phyloP scores from a whole-genome alignment of 2,888 invertebrate species.

The Boloria euphrosyne region DNA sequence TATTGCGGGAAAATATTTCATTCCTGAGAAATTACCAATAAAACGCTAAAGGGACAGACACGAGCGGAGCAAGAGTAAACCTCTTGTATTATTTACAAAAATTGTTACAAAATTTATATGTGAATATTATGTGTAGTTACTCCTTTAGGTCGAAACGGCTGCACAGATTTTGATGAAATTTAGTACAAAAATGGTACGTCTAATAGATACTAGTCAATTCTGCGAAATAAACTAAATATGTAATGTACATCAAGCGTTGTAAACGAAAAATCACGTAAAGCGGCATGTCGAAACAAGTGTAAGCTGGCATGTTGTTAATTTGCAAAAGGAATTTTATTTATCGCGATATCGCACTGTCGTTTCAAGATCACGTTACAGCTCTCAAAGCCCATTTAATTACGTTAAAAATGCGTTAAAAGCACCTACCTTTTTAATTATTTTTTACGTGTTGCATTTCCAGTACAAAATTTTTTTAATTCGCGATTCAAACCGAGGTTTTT shows the following conservation, averaged over 20 bases:
- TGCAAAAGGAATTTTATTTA: conserved; percentile 8
- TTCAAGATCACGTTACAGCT: conserved; percentile 1
- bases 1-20: too few species aligned
- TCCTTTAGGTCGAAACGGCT: not conserved
- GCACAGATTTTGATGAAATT: not conserved
- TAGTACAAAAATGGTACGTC: not conserved
- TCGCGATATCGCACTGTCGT: not conserved
- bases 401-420: conserved; percentile 12
- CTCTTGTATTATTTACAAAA: too few species aligned
- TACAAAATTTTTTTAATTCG: not conserved
- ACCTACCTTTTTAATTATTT: conserved; percentile 8
- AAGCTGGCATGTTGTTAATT: not conserved
- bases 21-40: too few species aligned
- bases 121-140: too few species aligned
- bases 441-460: not conserved
- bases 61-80: too few species aligned
- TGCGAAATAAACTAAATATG: too few species aligned
- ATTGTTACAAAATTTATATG: too few species aligned
- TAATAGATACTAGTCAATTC: not conserved
- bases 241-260: too few species aligned
- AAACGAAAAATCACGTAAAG: not conserved
- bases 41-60: too few species aligned
- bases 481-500: too few species aligned
- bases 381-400: conserved; percentile 8
- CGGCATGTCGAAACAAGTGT: not conserved